Conservation (phyloP, 2,113 vertebrate species). For the Anas platyrhynchos region DNA sequence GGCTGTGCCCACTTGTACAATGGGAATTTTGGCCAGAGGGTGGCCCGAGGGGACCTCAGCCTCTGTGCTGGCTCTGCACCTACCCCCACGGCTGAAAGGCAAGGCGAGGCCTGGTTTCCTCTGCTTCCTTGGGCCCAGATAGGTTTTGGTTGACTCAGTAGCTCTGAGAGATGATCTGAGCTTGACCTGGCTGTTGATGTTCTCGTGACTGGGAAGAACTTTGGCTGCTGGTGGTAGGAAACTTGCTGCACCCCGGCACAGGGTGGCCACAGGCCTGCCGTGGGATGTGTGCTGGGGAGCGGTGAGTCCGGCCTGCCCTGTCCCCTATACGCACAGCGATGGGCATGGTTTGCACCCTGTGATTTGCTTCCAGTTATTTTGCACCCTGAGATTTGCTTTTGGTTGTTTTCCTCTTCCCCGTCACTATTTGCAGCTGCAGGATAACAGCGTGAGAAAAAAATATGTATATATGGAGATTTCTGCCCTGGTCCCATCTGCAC, state of each 20-base stretch:
- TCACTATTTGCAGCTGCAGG: not conserved
- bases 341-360: not conserved
- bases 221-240: not conserved
- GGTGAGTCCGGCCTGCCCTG: accelerated
- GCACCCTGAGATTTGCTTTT: not conserved
- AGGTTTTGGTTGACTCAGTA: not conserved
- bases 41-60: not conserved
- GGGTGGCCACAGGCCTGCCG: not conserved
- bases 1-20: not conserved
- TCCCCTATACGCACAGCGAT: accelerated
- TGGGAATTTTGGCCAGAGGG: not conserved
- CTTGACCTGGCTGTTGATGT: not conserved
- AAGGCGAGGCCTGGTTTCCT: not conserved
- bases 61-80: not conserved
- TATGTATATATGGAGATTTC: not conserved
- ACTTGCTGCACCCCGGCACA: not conserved
- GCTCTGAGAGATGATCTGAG: not conserved
- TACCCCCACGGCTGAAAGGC: not conserved
- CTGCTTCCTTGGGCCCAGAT: not conserved
- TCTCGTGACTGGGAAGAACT: not conserved
- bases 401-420: not conserved
- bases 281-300: not conserved
- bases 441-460: not conserved
- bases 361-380: not conserved
- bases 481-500: not conserved